phyloP scores from a whole-genome alignment of 2,888 invertebrate species.

The Ornithoptera alexandrae region DNA sequence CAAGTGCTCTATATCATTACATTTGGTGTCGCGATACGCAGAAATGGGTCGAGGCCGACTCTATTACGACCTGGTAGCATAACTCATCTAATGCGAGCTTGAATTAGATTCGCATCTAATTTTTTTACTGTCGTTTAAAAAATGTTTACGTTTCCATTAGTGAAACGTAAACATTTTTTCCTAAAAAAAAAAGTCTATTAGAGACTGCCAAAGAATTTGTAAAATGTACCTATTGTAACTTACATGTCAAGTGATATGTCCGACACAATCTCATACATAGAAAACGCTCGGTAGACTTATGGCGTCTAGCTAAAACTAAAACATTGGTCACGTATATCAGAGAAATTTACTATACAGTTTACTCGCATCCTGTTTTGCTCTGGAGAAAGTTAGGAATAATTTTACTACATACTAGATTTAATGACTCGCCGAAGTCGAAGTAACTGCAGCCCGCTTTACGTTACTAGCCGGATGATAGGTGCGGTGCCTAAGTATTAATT shows the following conservation, averaged over 20 bases:
- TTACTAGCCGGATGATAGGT: constrained; percentile 9
- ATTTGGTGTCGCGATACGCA: constrained; percentile 51
- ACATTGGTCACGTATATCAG: not conserved
- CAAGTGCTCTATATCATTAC: constrained; percentile 36
- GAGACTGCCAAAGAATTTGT: not conserved
- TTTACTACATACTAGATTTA: constrained; percentile 30
- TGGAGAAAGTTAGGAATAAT: constrained; percentile 52
- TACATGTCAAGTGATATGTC: too few species aligned
- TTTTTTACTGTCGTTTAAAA: not conserved
- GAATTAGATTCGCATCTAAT: constrained; percentile 39
- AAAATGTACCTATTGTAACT: not conserved
- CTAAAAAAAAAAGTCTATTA: too few species aligned
- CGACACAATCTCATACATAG: too few species aligned
- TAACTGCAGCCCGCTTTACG: constrained; percentile 3
- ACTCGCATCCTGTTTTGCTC: constrained; percentile 45
- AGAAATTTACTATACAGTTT: constrained; percentile 26
- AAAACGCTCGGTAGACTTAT: not conserved
- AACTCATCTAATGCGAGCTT: constrained; percentile 35
- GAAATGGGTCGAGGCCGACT: constrained; percentile 69
- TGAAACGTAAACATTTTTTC: too few species aligned
- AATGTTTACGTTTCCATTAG: not conserved
- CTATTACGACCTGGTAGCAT: constrained; percentile 51
- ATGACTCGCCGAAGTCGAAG: constrained; percentile 16
- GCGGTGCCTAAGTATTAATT: constrained; percentile 12
- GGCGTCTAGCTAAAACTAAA: not conserved